phyloP scores from a whole-genome alignment of 1,140 invertebrate genomes.

The Zelostemma sp. region DNA sequence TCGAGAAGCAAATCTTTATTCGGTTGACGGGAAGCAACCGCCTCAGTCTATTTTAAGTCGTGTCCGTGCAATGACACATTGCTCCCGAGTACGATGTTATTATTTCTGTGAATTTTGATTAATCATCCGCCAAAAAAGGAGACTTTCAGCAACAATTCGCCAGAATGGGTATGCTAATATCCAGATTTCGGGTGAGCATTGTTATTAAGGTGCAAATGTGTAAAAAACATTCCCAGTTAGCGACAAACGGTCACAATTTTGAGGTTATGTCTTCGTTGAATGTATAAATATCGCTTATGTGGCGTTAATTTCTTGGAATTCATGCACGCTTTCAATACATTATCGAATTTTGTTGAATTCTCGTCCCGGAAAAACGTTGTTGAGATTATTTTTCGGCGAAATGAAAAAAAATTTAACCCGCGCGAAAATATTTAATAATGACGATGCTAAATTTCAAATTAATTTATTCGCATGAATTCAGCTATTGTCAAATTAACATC shows the following conservation, averaged over 20 bases:
- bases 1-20: constrained; percentile 1
- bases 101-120: constrained; percentile 34
- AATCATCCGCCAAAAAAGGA: not conserved
- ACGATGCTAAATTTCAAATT: constrained; percentile 53
- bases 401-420: not conserved
- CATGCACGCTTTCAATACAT: not conserved
- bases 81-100: constrained; percentile 33
- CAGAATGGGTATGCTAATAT: constrained; percentile 64
- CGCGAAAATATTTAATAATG: constrained; percentile 50
- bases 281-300: constrained; percentile 40
- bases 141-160: constrained; percentile 7
- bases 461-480: constrained; percentile 53
- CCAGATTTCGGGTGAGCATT: constrained; percentile 66
- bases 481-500: constrained; percentile 56
- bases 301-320: constrained; percentile 13
- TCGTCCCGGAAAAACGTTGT: not conserved
- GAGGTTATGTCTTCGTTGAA: constrained; percentile 21
- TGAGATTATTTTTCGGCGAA: not conserved
- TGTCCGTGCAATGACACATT: constrained; percentile 27
- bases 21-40: constrained; percentile 25
- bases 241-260: constrained; percentile 24
- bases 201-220: constrained; percentile 6
- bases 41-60: constrained; percentile 42
- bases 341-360: constrained; percentile 8
- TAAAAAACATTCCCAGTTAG: constrained; percentile 9